Evolutionary conservation across 2,797 vertebrate genomes (phyloP), one percentile per base, ranked within the genome.

Genomic region (Harpagifer antarcticus): DNA sequence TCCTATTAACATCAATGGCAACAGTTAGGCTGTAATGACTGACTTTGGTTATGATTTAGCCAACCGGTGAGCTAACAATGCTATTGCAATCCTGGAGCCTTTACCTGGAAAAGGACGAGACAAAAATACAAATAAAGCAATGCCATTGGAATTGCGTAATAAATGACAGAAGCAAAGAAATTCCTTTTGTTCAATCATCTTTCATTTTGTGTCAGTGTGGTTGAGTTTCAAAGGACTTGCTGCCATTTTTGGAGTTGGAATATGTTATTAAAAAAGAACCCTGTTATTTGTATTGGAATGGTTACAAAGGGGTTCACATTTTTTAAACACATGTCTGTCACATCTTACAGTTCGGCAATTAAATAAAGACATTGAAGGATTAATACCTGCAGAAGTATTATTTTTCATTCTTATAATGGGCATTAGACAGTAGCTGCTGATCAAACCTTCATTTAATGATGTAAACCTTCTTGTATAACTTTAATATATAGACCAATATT

Each of bases 1-100:
- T 31, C 59, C 49, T 63, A 66, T 92, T 90, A 89, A 76, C 72
- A 75, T 93, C 90, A 88, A 62, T 33, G 66, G 69, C 80, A 76
- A 77, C 72, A 82, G 79, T 81, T 78, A 80, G 84, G 83, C 86
- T 78, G 84, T 78, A 72, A 60, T 45, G 68, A 59, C 70, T 84
- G 88, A 90, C 89, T 86, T 86, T 83, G 83, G 79, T 72, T 67
- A 65, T 31, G 75, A 76, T 78, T 55, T 42, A 50, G 68, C n/a
- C n/a, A n/a, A n/a, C n/a, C n/a, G n/a, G n/a, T n/a, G n/a, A n/a
- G n/a, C 52, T 65, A 53, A 65, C 16, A 33, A 4, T 6, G 27
- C 8, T 19, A 2, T 47, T 27, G 27, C 27, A 27, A 27, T 27
- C 27, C 16, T 31, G 16, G 40, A 33, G 57, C 12, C 48, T 72